Base-by-base conservation (phyloP, 2,797 vertebrate genomes). In the Craterocephalus amniculus region DNA sequence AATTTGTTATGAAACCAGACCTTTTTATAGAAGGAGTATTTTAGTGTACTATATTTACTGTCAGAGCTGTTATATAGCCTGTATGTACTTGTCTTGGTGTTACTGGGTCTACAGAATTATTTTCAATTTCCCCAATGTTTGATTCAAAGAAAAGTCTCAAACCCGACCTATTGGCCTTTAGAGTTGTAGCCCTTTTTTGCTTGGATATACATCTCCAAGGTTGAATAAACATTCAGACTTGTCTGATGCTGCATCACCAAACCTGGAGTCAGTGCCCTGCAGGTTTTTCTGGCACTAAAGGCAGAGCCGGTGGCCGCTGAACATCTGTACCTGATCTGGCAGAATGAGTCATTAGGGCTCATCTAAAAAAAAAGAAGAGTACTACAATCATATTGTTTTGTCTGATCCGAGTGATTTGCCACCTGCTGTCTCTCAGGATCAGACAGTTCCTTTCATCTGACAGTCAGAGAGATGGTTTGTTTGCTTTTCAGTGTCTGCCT, bases 261-360 rank as follows among this genome's bases (percentile, higher is more conserved):
- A n/a, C n/a, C n/a, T n/a, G n/a, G n/a, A n/a, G n/a, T n/a, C n/a
- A n/a, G n/a, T n/a, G n/a, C n/a, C n/a, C n/a, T n/a, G n/a, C n/a
- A n/a, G n/a, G n/a, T n/a, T n/a, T n/a, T n/a, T n/a, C n/a, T n/a
- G n/a, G n/a, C n/a, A n/a, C n/a, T n/a, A n/a, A n/a, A 56, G 54
- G 54, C 56, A 62, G 58, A 76, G 78, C 18, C 32, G 49, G 70
- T 83, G 65, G 79, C 55, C 48, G 35, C 27, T 67, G 29, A 76
- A 85, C 80, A 91, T 83, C 88, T 90, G 88, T 48, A 58, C 63
- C 68, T 27, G 61, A 72, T 70, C 61, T 58, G 61, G 52, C 63
- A 49, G 38, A 65, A 35, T 86, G 85, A 84, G 73, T 91, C 84
- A 88, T 75, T 59, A 60, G 51, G 62, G 26, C 62, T 68, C 58